Base-by-base conservation (phyloP, 2,888 invertebrate species). In the Dolichomitus sp. region DNA sequence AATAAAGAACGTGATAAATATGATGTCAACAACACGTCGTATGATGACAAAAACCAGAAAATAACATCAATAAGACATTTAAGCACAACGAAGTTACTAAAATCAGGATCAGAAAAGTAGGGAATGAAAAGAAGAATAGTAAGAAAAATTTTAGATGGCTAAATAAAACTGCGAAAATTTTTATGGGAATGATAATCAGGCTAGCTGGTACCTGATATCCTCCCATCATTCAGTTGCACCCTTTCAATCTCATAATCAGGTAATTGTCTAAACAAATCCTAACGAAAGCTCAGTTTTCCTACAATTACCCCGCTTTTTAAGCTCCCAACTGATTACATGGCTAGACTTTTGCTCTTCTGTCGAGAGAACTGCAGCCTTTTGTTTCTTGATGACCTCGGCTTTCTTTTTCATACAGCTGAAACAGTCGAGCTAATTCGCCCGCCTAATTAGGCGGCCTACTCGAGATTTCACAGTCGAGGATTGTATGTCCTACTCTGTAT, bases 401-500 rank as follows among this genome's bases (percentile, higher is more conserved):
- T 40, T 72, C 27, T 72, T 45, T 59, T 48, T 52, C 33, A 37
- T 19, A 48, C 4, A 33, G 50, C 17, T 27, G 27, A 52, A n/a
- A 50, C 59, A 42, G 23, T 19, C 61, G 50, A 48, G 65, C 63
- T 79, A 48, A 66, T 59, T 66, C 59, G 37, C 52, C 50, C 37
- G 61, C 52, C 80, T 74, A 73, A 74, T 80, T 80, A 80, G 73
- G 27, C 33, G 27, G 11, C 30, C 59, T 42, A 37, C 73, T 61
- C 27, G 42, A 74, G 61, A 52, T 59, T 80, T 30, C 33, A 19
- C 66, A 40, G 40, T 14, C 50, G 63, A 27, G 17, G 23, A 4
- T 45, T 12, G 9, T 9, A 37, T 37, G 9, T 2, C 4, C 54
- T n/a, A 27, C n/a, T 2, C 65, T 37, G 72, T 48, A 45, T 23